Evolutionary conservation across 2,797 vertebrate genomes (phyloP).

Genomic region (Neosilurus mollespiculum): DNA sequence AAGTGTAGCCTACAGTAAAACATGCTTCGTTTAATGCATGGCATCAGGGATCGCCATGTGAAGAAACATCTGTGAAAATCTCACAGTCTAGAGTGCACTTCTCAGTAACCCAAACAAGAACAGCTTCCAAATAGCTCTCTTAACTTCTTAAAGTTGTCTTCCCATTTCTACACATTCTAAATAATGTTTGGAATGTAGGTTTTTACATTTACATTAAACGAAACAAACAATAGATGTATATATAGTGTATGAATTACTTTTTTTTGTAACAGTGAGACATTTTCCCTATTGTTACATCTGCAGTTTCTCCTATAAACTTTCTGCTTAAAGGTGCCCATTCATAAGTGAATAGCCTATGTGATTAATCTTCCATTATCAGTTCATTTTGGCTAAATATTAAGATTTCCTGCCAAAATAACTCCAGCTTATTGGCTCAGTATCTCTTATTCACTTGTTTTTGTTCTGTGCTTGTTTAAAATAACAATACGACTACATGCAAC

Average conservation of each 20-base stretch:
- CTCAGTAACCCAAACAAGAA: constrained; percentile 17
- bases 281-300: not conserved
- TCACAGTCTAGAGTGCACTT: constrained; percentile 33
- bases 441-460: too few relatives aligned
- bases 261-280: too few relatives aligned
- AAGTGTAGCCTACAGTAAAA: constrained; percentile 53
- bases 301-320: not conserved
- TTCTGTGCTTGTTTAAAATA: too few relatives aligned
- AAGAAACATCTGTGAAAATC: constrained; percentile 60
- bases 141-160: constrained; percentile 30
- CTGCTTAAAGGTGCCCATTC: not conserved
- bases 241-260: not conserved
- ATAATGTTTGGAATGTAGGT: not conserved
- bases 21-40: constrained; percentile 57
- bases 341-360: too few relatives aligned
- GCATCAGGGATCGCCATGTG: constrained; percentile 45
- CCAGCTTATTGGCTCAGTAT: too few relatives aligned
- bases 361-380: too few relatives aligned
- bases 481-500: too few relatives aligned
- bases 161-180: constrained; percentile 15
- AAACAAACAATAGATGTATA: not conserved
- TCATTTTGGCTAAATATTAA: too few relatives aligned
- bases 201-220: not conserved
- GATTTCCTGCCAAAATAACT: too few relatives aligned
- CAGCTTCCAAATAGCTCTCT: constrained; percentile 21